phyloP scores from a whole-genome alignment of 30 jellyfish, hydroid and myxozoan species.

The Sanderia malayensis region DNA sequence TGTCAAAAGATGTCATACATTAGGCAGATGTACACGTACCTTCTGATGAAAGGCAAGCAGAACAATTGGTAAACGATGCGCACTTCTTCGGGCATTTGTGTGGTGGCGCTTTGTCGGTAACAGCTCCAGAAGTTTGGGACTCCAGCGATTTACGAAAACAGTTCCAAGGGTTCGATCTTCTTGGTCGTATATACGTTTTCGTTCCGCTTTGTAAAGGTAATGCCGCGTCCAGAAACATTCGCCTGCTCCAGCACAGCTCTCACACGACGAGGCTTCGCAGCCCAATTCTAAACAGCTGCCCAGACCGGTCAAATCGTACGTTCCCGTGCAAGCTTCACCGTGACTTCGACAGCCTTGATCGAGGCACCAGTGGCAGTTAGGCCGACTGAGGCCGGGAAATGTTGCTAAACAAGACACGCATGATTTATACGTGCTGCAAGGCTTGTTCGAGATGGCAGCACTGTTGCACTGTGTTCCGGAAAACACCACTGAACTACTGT shows the following conservation, averaged over 20 bases:
- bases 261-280: constrained; percentile 88
- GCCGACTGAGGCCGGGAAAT: constrained; percentile 49
- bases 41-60: constrained; percentile 53
- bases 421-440: constrained; percentile 62
- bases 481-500: not conserved
- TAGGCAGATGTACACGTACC: constrained; percentile 68
- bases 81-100: constrained; percentile 63
- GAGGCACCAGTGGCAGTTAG: constrained; percentile 81
- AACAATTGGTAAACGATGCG: constrained; percentile 24
- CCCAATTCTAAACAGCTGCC: constrained; percentile 32
- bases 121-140: not conserved
- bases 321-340: not conserved
- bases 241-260: constrained; percentile 46
- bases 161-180: constrained; percentile 40
- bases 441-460: constrained; percentile 11
- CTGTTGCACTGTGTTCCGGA: constrained; percentile 12
- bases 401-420: constrained; percentile 81
- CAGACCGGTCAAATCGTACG: not conserved
- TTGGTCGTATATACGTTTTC: not conserved
- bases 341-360: constrained; percentile 23
- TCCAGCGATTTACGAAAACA: constrained; percentile 56
- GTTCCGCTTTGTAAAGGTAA: constrained; percentile 38
- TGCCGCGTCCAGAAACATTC: constrained; percentile 81
- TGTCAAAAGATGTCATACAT: too few species aligned
- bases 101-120: constrained; percentile 60